Conservation (phyloP, 2,113 vertebrate genomes). For the Xenopus laevis region DNA sequence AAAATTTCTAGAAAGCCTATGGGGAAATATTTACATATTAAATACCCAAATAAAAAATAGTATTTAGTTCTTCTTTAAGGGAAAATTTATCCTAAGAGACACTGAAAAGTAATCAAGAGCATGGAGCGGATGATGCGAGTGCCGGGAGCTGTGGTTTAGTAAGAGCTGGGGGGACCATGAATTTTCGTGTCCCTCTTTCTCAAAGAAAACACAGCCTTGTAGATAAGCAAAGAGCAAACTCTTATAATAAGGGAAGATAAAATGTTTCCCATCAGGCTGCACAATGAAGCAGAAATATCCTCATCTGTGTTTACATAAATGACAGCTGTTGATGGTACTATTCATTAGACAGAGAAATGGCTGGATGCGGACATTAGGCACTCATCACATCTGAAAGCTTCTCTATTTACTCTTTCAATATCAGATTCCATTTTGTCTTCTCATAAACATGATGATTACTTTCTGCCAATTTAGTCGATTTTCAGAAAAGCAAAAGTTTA, state of each 20-base stretch:
- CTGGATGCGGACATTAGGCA: not conserved
- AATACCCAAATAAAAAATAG: too few species aligned
- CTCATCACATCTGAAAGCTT: slow-evolving; percentile 33
- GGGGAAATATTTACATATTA: too few species aligned
- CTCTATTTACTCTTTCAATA: slow-evolving; percentile 7
- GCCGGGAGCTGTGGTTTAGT: too few species aligned
- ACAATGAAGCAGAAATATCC: not conserved
- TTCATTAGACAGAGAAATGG: slow-evolving; percentile 22
- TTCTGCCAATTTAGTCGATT: not conserved
- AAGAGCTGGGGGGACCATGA: too few species aligned
- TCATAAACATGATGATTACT: slow-evolving; percentile 9
- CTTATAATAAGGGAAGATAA: too few species aligned
- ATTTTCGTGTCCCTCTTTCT: too few species aligned
- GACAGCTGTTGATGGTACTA: slow-evolving; percentile 21
- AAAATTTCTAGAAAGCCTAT: too few species aligned
- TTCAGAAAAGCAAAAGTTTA: not conserved
- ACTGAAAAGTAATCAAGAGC: too few species aligned
- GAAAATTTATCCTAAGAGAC: too few species aligned
- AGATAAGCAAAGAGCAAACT: not conserved
- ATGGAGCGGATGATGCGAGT: too few species aligned
- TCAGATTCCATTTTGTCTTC: slow-evolving; percentile 13
- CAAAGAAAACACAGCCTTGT: not conserved
- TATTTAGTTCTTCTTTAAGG: too few species aligned
- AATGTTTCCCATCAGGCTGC: not conserved
- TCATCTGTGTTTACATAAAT: slow-evolving; percentile 23